Evolutionary conservation across 2,888 invertebrate species (phyloP).

Genomic region (Laspeyria flexula): DNA sequence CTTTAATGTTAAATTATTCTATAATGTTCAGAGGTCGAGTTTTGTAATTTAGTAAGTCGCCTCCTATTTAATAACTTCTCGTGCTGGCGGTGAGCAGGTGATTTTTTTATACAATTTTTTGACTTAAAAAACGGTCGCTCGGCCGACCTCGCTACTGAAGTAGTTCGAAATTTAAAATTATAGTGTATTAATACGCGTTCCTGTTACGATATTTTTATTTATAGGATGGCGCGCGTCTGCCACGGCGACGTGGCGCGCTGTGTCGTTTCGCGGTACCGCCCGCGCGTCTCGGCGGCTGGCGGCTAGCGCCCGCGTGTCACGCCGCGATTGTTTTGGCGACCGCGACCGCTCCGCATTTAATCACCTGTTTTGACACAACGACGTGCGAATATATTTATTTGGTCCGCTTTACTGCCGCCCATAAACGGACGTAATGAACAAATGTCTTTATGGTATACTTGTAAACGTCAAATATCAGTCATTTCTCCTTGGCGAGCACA

Average conservation of each 20-base stretch:
- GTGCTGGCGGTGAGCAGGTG: conserved; percentile 75
- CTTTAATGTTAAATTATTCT: conserved; percentile 79
- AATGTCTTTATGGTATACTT: conserved; percentile 81
- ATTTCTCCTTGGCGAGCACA: conserved; percentile 69
- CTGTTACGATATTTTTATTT: conserved; percentile 74
- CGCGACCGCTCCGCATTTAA: conserved; percentile 48
- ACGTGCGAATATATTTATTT: conserved; percentile 75
- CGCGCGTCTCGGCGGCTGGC: conserved; percentile 22
- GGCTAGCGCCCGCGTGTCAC: conserved; percentile 41
- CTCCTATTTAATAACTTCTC: conserved; percentile 85
- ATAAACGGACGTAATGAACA: conserved; percentile 79
- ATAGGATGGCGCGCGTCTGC: conserved; percentile 68
- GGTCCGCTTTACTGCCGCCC: conserved; percentile 64
- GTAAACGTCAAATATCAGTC: conserved; percentile 82
- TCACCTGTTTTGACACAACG: conserved; percentile 64
- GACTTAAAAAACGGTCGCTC: conserved; percentile 60
- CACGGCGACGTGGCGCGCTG: conserved; percentile 20
- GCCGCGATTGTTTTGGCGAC: conserved; percentile 49
- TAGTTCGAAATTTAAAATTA: conserved; percentile 81
- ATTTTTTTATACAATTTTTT: conserved; percentile 65
- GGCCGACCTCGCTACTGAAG: conserved; percentile 78
- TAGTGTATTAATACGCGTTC: conserved; percentile 79
- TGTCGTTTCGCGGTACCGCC: conserved; percentile 28
- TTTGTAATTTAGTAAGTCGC: conserved; percentile 85
- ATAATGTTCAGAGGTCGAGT: conserved; percentile 81